A percentile compares a stretch with the other conserved stretches of the same genome.
phyloP scores from a whole-genome alignment of 2,113 vertebrate genomes.

The Gallinago media region DNA sequence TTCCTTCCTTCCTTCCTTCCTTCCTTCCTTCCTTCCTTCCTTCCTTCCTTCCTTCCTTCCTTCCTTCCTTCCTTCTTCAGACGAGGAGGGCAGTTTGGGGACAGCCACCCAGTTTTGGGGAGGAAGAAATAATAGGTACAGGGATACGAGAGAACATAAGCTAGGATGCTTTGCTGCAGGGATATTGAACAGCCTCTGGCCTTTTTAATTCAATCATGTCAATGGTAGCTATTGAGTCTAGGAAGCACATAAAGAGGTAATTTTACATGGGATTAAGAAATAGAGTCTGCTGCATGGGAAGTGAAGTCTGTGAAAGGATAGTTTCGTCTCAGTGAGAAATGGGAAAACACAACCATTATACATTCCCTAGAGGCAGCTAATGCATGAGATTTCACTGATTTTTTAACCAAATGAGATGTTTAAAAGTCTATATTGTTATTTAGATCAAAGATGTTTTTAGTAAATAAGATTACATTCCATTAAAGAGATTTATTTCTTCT shows the following conservation, averaged over 20 bases:
- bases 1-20: not conserved
- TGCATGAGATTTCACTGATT: not conserved
- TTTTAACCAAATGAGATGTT: not conserved
- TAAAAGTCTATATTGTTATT: not conserved
- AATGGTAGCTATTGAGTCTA: not conserved
- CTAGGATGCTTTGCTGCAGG: not conserved
- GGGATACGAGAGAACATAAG: not conserved
- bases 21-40: not conserved
- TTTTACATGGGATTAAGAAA: not conserved
- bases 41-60: not conserved
- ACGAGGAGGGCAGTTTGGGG: not conserved
- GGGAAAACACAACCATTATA: not conserved
- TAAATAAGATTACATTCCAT: not conserved
- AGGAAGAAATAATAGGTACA: not conserved
- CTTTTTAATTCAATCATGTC: not conserved
- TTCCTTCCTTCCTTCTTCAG: too few species aligned
- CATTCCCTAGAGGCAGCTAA: not conserved
- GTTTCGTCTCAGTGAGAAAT: not conserved
- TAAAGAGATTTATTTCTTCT: not conserved
- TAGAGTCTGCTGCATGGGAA: not conserved
- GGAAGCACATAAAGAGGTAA: not conserved
- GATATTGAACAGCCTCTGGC: not conserved
- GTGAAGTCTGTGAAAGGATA: not conserved
- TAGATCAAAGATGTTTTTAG: not conserved
- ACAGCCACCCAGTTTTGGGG: fast-evolving